Conservation (phyloP, 2,888 invertebrate genomes). For the Abrostola triplasia region DNA sequence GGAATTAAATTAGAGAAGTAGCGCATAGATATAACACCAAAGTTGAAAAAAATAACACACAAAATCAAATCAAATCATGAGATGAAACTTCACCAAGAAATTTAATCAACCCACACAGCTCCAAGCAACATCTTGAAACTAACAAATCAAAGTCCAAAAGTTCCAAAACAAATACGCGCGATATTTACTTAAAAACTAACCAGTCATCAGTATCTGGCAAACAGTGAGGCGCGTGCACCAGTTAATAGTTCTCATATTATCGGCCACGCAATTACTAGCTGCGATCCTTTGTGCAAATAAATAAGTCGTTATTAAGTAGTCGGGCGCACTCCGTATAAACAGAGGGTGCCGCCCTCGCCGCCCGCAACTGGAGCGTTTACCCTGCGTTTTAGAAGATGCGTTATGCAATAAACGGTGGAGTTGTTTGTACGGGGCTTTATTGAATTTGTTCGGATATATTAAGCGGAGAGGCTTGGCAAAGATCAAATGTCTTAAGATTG, state of each 20-base stretch:
- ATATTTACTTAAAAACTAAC: conserved; percentile 42
- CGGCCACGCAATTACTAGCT: conserved; percentile 72
- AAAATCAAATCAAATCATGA: too few relatives aligned
- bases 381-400: conserved; percentile 58
- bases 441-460: conserved; percentile 68
- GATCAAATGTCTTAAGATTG: neutral
- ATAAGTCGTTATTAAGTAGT: conserved; percentile 81
- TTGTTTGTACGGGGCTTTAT: conserved; percentile 66
- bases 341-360: conserved; percentile 67
- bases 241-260: conserved; percentile 80
- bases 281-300: conserved; percentile 77
- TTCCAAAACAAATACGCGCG: conserved; percentile 1
- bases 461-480: conserved; percentile 21
- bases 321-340: conserved; percentile 65
- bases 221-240: conserved; percentile 60
- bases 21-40: too few relatives aligned
- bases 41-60: too few relatives aligned
- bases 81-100: too few relatives aligned
- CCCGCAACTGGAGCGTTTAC: conserved; percentile 48
- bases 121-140: neutral
- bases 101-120: too few relatives aligned
- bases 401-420: conserved; percentile 64
- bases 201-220: conserved; percentile 48
- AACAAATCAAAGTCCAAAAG: conserved; percentile 11
- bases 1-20: too few relatives aligned